Evolutionary conservation across 2,797 vertebrate genomes (phyloP).

Genomic region (Lepilemur septentrionalis): DNA sequence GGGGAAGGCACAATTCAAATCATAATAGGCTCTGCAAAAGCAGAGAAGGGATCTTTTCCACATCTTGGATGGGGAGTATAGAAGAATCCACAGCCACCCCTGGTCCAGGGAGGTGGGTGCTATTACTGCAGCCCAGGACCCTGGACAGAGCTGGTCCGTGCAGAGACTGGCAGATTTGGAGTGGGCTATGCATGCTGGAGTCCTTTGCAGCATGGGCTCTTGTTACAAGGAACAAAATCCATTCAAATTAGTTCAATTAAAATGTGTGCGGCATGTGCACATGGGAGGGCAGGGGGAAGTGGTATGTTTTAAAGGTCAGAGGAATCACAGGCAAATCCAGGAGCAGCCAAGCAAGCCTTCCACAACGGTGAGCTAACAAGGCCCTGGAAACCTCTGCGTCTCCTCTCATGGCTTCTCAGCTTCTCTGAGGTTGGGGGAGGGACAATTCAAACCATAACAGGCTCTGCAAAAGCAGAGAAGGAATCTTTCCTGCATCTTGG

Average conservation of each 20-base stretch:
- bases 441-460: not conserved
- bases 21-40: not conserved
- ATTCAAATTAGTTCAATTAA: not conserved
- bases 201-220: not conserved
- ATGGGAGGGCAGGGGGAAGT: not conserved
- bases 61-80: not conserved
- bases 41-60: not conserved
- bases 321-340: not conserved
- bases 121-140: not conserved
- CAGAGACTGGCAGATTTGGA: not conserved
- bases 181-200: fast-evolving
- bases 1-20: not conserved
- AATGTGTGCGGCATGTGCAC: not conserved
- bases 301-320: not conserved
- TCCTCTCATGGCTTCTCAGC: not conserved
- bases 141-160: not conserved
- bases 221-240: not conserved
- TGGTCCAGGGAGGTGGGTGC: not conserved
- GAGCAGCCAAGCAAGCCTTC: not conserved
- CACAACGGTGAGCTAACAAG: not conserved
- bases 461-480: not conserved
- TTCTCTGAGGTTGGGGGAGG: not conserved
- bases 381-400: not conserved
- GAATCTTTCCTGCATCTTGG: not conserved
- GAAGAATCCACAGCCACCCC: not conserved